phyloP scores from a whole-genome alignment of 2,113 vertebrate genomes.

The Asarcornis scutulata region DNA sequence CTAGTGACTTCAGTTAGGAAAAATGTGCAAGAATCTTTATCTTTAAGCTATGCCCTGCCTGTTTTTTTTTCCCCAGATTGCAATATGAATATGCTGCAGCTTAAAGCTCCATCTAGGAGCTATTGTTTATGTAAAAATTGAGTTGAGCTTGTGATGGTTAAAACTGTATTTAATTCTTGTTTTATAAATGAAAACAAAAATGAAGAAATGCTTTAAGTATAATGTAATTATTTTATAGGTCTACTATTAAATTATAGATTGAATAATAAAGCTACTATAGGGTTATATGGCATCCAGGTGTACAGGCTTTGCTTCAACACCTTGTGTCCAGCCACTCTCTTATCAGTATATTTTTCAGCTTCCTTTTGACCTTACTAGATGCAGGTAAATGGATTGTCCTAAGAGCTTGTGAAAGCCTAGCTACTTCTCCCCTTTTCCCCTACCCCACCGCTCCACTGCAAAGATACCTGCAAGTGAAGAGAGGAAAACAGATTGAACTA shows the following conservation, averaged over 20 bases:
- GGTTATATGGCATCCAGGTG: slow-evolving; percentile 62
- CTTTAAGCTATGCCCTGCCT: slow-evolving; percentile 36
- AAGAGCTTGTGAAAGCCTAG: neutral
- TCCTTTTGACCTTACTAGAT: neutral
- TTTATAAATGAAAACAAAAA: slow-evolving; percentile 80
- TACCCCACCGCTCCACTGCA: neutral
- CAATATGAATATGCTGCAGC: slow-evolving; percentile 73
- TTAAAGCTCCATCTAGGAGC: slow-evolving; percentile 64
- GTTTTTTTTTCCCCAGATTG: slow-evolving; percentile 51
- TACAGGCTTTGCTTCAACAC: slow-evolving; percentile 41
- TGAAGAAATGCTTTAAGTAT: slow-evolving; percentile 82
- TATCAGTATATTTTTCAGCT: neutral
- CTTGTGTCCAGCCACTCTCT: neutral
- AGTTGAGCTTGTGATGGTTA: slow-evolving; percentile 78
- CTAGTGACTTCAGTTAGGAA: slow-evolving; percentile 18
- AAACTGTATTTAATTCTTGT: slow-evolving; percentile 83
- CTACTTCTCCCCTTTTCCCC: neutral
- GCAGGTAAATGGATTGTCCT: neutral
- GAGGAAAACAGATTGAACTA: neutral
- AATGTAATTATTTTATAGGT: slow-evolving; percentile 85
- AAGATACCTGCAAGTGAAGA: neutral
- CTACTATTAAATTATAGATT: slow-evolving; percentile 84
- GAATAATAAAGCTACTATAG: slow-evolving; percentile 83
- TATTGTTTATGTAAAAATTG: slow-evolving; percentile 72
- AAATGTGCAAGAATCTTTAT: slow-evolving; percentile 21